Evolutionary conservation across 2,888 invertebrate genomes (phyloP).

Genomic region (Pandemis heparana): DNA sequence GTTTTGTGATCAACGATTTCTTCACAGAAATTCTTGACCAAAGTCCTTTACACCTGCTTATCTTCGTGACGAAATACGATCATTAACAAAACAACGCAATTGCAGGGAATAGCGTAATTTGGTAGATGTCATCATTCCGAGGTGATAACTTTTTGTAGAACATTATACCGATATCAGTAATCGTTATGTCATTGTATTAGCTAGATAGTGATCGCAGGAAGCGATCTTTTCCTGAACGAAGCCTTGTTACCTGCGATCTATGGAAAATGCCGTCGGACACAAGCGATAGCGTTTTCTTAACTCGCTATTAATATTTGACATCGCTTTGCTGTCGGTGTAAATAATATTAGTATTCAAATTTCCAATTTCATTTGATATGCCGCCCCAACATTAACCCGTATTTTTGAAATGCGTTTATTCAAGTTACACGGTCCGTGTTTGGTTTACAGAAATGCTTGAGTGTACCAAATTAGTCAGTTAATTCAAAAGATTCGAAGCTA

Average conservation of each 20-base stretch:
- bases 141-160: slow-evolving; percentile 19
- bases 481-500: no score
- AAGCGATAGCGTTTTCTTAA: slow-evolving; percentile 4
- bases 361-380: no score
- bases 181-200: slow-evolving; percentile 25
- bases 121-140: slow-evolving; percentile 17
- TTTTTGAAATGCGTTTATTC: no score
- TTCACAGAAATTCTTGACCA: not conserved
- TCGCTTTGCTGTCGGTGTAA: no score
- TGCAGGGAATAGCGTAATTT: slow-evolving; percentile 13
- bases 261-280: not conserved
- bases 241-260: slow-evolving; percentile 40
- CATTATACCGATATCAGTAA: slow-evolving; percentile 8
- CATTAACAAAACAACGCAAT: slow-evolving; percentile 17
- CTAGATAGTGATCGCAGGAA: slow-evolving; percentile 56
- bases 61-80: slow-evolving; percentile 3
- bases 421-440: no score
- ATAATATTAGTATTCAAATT: no score
- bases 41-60: slow-evolving; percentile 8
- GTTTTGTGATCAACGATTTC: not conserved
- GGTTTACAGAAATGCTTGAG: no score
- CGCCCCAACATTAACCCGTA: no score
- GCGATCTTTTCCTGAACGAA: slow-evolving; percentile 55
- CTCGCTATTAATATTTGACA: not conserved
- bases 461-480: no score